Evolutionary conservation across 2,797 vertebrate species (phyloP).

Genomic region (Periparus ater): DNA sequence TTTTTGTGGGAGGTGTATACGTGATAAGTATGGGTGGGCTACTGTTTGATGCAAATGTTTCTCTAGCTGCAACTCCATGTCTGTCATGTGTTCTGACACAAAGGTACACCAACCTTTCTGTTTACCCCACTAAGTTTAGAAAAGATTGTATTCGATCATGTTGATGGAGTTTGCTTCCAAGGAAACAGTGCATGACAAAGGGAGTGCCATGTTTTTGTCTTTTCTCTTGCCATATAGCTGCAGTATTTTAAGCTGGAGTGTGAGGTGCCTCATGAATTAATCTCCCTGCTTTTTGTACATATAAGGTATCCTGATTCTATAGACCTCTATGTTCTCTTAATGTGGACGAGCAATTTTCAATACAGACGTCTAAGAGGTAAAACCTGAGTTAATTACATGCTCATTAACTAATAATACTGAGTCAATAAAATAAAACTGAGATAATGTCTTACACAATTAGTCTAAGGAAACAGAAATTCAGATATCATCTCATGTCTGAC

Average conservation of each 20-base stretch:
- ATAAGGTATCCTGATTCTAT: neutral
- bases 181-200: neutral
- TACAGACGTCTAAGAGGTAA: neutral
- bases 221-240: neutral
- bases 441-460: neutral
- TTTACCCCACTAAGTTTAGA: neutral
- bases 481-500: neutral
- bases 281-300: neutral
- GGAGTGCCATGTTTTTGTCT: neutral
- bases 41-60: neutral
- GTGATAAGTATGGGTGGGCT: neutral
- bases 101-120: neutral
- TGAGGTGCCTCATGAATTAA: neutral
- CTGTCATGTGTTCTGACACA: neutral
- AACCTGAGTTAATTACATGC: neutral
- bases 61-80: neutral
- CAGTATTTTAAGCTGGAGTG: neutral
- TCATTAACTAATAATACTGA: neutral
- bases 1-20: neutral
- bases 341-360: neutral
- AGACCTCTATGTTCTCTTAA: neutral
- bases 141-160: neutral
- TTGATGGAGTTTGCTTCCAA: neutral
- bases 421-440: neutral
- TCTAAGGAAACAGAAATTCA: neutral